Evolutionary conservation across 1,140 invertebrate genomes (phyloP), one percentile per base, ranked within the genome.

Genomic region (Rhopalosiphum padi): DNA sequence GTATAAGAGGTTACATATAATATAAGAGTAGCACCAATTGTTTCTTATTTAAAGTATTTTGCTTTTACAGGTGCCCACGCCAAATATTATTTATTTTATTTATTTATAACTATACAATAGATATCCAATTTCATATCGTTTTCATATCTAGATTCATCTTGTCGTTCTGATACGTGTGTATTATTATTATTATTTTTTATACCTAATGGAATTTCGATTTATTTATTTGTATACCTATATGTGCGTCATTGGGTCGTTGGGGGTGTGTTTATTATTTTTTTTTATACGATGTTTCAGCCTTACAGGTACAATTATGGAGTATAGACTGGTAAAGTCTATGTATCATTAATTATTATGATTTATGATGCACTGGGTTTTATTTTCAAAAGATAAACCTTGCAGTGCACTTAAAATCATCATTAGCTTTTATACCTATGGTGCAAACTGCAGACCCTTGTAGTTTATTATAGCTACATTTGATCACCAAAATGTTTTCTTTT

Each of bases 331-430:
- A 77, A 30, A n/a, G 60, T n/a, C 4, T 51, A 6, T n/a, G n/a
- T 77, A 77, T 77, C 60, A 77, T 77, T 77, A 77, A 77, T 77
- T 77, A 77, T 77, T 77, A 77, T 77, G 60, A 77, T 77, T 77
- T 77, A 77, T 77, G 15, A 35, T 30, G 15, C n/a, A 6, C 18
- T n/a, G 60, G n/a, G 60, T 77, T n/a, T 77, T 77, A n/a, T 77
- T 77, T 77, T n/a, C 60, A 77, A 15, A 77, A 77, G 5, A 15
- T 35, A 77, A 18, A 77, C 60, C 60, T 68, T n/a, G 30, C 30
- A 77, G 5, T 18, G 9, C 55, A 30, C 30, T 60, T 60, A 30
- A 60, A 30, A 60, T 60, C 30, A 30, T 30, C n/a, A 35, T 77
- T 77, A 18, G n/a, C 1, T 77, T 77, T n/a, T 77, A 18, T 77